Evolutionary conservation across 2,113 vertebrate genomes (phyloP), one percentile per base, ranked within the genome.

Genomic region (Delphinapterus leucas): DNA sequence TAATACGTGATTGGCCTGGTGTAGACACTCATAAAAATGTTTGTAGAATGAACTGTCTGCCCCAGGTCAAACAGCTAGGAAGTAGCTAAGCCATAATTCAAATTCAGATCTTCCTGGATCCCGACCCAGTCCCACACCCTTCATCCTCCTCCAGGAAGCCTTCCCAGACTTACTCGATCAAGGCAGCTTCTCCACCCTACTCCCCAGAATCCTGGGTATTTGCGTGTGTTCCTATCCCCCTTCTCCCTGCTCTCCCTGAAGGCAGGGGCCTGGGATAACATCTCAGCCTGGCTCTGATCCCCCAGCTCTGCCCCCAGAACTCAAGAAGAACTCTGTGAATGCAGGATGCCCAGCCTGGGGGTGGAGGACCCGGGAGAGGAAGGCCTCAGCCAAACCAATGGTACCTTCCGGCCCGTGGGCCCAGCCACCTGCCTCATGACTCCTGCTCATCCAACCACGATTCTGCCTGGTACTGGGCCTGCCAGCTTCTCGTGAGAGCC

Each of bases 101-200:
- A 77, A 70, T 55, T 71, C 80, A 88, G 23, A 55, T 55, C 89
- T 97, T 97, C 91, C 86, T 87, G 74, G 65, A 87, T 82, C 65
- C 67, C 47, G 96, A 23, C 73, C 82, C 68, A 81, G 23, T 38
- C 25, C 49, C 38, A 83, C 67, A 93, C 88, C 65, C 77, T 70
- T 89, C 49, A 47, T 26, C n/a, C 38, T 96, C 77, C 53, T 97
- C 53, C 86, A 92, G 92, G 96, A 97, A 97, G 92, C 68, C 71
- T 93, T 84, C 89, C 79, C 82, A 67, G 80, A 94, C 74, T 90
- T 88, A 94, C n/a, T 82, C 20, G 55, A 18, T 89, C 79, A 86
- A 41, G 79, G 47, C 23, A 44, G 13, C 36, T 58, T n/a, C 36
- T 26, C 53, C 47, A 58, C 77, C 49, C 33, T 26, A 31, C 44